These are phyloP conservation scores for Epinotia brunnichana DNA, from an alignment of 2,888 invertebrate genomes.

Conservation along the genomic window DNA sequence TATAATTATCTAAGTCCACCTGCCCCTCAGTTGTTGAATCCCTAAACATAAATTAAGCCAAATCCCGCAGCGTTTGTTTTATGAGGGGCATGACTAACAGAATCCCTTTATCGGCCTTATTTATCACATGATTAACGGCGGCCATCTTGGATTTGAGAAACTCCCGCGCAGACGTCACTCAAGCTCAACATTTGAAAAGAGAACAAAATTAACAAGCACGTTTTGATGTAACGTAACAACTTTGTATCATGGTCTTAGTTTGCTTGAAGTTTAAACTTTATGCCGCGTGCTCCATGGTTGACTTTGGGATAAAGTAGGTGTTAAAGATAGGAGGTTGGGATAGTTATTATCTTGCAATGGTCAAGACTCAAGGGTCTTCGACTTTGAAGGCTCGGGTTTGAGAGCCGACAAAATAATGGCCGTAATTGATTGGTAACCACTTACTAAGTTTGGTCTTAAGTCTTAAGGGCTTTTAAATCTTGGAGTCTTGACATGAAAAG, in stretches of 20 bases:
- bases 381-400: constrained; percentile 23
- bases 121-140: constrained; percentile 55
- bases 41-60: constrained; percentile 51
- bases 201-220: constrained; percentile 46
- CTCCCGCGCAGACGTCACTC: constrained; percentile 49
- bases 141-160: constrained; percentile 51
- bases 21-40: constrained; percentile 30
- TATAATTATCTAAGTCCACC: constrained; percentile 33
- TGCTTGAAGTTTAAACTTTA: constrained; percentile 2
- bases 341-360: constrained; percentile 11
- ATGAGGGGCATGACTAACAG: constrained; percentile 51
- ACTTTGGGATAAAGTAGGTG: not conserved
- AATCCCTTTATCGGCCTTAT: constrained; percentile 57
- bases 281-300: not conserved
- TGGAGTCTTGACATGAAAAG: constrained; percentile 9
- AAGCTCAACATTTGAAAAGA: constrained; percentile 54
- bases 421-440: constrained; percentile 30
- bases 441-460: constrained; percentile 25
- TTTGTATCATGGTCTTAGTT: not conserved
- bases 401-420: constrained; percentile 25
- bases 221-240: not conserved
- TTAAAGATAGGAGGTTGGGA: constrained; percentile 12
- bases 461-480: constrained; percentile 2
- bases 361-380: constrained; percentile 30
- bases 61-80: constrained; percentile 62